Base-by-base conservation (phyloP, 2,797 vertebrate species). In the Schizopygopsis malacanthus region DNA sequence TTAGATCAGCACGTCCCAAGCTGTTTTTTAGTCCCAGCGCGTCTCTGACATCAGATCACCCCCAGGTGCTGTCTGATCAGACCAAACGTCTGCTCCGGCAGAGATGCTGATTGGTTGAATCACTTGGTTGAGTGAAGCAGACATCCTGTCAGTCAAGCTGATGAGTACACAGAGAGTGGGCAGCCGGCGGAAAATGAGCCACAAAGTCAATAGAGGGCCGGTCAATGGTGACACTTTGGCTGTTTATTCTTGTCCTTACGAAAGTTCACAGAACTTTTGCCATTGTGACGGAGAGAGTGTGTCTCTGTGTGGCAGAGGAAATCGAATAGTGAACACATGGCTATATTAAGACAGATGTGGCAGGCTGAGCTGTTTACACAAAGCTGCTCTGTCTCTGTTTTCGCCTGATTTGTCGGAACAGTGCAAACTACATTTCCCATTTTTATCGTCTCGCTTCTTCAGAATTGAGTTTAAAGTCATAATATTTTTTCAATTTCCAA, bases 171-270 rank as follows among this genome's bases (percentile, higher is more conserved):
- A 79, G 63, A 18, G 25, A 73, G 69, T 71, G 54, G 59, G 43
- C 72, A 84, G 63, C 65, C 56, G 37, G 77, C 54, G 59, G 73
- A 82, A 88, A 86, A 84, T 82, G 54, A 81, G 81, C 80, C 61
- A 50, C 56, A 85, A 87, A 79, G 82, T 86, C 86, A 80, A 86
- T 89, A 86, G 39, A 39, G 50, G 28, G 43, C 61, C 41, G 45
- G 59, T 85, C 82, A 82, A 77, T 79, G 79, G 47, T 65, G 82
- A 81, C 54, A 81, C 50, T 79, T 71, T 45, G 56, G 13, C 33
- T 80, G 61, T 86, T 72, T 87, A 63, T 71, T 81, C 52, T 33
- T 84, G 56, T 76, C 73, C 79, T 71, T 70, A 88, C 18, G 52
- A 79, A 71, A 85, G 83, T 85, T 85, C 52, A 45, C 39, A 28